phyloP scores from a whole-genome alignment of 2,797 vertebrate genomes.

The Acanthopagrus latus region DNA sequence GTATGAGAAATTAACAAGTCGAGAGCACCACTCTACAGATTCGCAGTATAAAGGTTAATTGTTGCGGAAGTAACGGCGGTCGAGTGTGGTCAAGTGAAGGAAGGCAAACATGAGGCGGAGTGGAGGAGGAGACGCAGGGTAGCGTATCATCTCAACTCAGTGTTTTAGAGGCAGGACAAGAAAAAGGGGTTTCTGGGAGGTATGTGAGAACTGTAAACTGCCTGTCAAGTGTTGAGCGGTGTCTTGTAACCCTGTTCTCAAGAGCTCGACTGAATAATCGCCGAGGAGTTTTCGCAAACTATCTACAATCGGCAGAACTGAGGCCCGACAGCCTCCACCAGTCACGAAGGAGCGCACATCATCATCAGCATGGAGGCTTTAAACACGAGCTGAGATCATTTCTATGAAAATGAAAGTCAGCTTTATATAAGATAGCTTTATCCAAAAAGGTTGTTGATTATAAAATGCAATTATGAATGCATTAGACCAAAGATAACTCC shows the following conservation, averaged over 20 bases:
- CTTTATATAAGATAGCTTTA: too few species aligned
- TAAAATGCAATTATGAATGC: too few species aligned
- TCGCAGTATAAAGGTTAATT: conserved; percentile 21
- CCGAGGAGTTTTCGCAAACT: too few species aligned
- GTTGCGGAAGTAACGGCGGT: conserved; percentile 45
- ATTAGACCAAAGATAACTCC: too few species aligned
- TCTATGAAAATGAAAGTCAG: too few species aligned
- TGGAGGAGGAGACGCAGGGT: neutral
- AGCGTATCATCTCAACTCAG: neutral
- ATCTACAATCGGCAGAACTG: too few species aligned
- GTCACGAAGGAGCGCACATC: too few species aligned
- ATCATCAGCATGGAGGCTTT: too few species aligned
- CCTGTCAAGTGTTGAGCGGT: neutral
- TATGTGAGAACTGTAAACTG: neutral
- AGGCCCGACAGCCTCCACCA: too few species aligned
- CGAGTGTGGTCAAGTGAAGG: conserved; percentile 34
- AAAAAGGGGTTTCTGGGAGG: neutral
- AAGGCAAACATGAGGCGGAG: conserved; percentile 22
- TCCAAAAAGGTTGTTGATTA: too few species aligned
- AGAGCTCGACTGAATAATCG: too few species aligned
- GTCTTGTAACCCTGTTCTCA: neutral
- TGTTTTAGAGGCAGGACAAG: conserved; percentile 3
- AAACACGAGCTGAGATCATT: too few species aligned
- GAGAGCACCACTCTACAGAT: conserved; percentile 21
- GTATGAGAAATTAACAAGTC: conserved; percentile 27